Conservation (phyloP, 1,140 invertebrate species). For the Triops longicaudatus region DNA sequence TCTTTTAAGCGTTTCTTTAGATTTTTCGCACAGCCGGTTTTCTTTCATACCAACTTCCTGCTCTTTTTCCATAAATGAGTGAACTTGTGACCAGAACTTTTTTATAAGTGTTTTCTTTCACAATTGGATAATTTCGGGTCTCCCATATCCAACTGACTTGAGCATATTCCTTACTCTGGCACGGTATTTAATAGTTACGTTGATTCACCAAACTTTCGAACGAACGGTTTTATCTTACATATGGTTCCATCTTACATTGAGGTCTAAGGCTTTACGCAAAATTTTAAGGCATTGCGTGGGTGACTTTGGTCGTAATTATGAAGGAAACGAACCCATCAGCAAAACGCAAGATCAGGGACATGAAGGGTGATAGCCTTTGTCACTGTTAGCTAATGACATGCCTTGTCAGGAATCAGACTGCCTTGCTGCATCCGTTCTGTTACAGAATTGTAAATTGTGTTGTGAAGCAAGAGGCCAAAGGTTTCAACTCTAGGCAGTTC, state of each 20-base stretch:
- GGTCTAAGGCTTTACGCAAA: not conserved
- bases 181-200: no score
- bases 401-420: not conserved
- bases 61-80: no score
- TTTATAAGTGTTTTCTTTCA: no score
- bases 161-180: no score
- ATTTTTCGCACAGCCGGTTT: no score
- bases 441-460: not conserved
- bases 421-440: not conserved
- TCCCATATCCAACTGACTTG: no score
- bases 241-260: not conserved
- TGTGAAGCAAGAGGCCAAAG: not conserved
- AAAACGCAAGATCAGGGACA: not conserved
- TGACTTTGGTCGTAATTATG: not conserved
- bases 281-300: not conserved
- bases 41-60: no score
- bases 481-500: not conserved
- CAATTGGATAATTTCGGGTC: no score
- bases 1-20: no score
- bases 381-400: constrained; percentile 7
- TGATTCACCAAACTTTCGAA: no score
- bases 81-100: no score
- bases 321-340: not conserved
- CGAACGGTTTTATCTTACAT: no score
- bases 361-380: not conserved